Evolutionary conservation across 2,888 invertebrate genomes (phyloP), one percentile per base, ranked within the genome.

Genomic region (Auanema sp.): DNA sequence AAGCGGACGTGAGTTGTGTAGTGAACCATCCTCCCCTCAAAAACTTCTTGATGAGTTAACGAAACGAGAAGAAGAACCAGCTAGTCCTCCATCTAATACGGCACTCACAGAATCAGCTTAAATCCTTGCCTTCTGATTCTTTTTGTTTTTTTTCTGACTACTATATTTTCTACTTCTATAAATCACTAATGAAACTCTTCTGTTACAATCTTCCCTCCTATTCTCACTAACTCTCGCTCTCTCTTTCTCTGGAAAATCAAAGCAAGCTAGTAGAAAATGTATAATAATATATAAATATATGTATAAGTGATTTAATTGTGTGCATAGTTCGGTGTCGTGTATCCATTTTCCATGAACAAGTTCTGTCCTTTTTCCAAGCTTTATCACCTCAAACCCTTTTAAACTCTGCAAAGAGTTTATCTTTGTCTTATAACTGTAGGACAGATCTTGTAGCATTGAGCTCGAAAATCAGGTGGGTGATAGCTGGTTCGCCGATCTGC

Each of bases 21-120:
- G 62, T 52, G 51, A 50, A 21, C 56, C 50, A 16, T 25, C 50
- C 23, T 54, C 60, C 23, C 57, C 62, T 11, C 33, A 33, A 33
- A 33, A 33, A 33, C 33, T 33, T 33, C 33, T 33, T 33, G 33
- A 33, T 33, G 33, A 33, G 33, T 33, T 33, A 33, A 33, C 33
- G 33, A 33, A 33, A 33, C 33, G 33, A 33, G 33, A 33, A 33
- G 33, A 33, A 33, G 4, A 33, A 33, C 33, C 33, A 33, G 33
- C 33, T 33, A 33, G 33, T 33, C 62, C 62, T 16, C 14, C 33
- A 49, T 41, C 50, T 1, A 57, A 49, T 41, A 43, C 55, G 40
- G 25, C 16, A 24, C 56, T 16, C 42, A 41, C 33, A 24, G 24
- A 18, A n/a, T 18, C 56, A 40, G 16, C 24, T n/a, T 33, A 33